Conservation (phyloP, 2,888 invertebrate genomes). For the Rhabditophanes sp. region DNA sequence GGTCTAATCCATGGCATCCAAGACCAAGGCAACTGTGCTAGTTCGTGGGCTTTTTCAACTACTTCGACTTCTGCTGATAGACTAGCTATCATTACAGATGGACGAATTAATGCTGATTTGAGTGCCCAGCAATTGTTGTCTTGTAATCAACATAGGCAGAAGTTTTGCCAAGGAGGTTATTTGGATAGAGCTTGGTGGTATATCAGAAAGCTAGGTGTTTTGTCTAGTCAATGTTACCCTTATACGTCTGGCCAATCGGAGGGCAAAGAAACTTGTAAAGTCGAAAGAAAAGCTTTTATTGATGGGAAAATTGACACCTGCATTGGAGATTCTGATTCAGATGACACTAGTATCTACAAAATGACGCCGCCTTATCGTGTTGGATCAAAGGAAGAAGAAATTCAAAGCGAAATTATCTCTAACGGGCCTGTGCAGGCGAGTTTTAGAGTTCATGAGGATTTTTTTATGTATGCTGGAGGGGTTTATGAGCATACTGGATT, state of each 20-base stretch:
- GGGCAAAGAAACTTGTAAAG: slow-evolving; percentile 54
- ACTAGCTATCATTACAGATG: slow-evolving; percentile 66
- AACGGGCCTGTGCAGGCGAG: slow-evolving; percentile 80
- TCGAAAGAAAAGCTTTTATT: slow-evolving; percentile 47
- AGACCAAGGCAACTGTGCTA: slow-evolving; percentile 60
- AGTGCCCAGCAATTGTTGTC: slow-evolving; percentile 73
- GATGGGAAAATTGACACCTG: slow-evolving; percentile 22
- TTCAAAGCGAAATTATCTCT: slow-evolving; percentile 73
- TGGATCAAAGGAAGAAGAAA: slow-evolving; percentile 53
- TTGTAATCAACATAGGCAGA: slow-evolving; percentile 63
- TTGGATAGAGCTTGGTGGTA: slow-evolving; percentile 81
- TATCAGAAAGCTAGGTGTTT: slow-evolving; percentile 59
- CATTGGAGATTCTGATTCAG: slow-evolving; percentile 35
- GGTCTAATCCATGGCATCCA: slow-evolving; percentile 55
- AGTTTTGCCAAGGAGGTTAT: slow-evolving; percentile 71
- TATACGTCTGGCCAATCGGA: slow-evolving; percentile 54
- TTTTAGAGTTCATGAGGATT: slow-evolving; percentile 74
- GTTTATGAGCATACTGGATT: slow-evolving; percentile 56
- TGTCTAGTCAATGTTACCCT: slow-evolving; percentile 69
- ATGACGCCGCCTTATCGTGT: slow-evolving; percentile 48
- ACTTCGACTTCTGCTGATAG: slow-evolving; percentile 48
- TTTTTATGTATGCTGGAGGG: slow-evolving; percentile 73
- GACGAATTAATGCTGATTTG: slow-evolving; percentile 56
- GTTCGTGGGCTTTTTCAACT: slow-evolving; percentile 81
- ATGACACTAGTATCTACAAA: slow-evolving; percentile 43